A percentile compares a stretch with the other conserved stretches of the same genome.
Conservation (phyloP, 2,888 invertebrate genomes). For the Caenorhabditis uteleia region DNA sequence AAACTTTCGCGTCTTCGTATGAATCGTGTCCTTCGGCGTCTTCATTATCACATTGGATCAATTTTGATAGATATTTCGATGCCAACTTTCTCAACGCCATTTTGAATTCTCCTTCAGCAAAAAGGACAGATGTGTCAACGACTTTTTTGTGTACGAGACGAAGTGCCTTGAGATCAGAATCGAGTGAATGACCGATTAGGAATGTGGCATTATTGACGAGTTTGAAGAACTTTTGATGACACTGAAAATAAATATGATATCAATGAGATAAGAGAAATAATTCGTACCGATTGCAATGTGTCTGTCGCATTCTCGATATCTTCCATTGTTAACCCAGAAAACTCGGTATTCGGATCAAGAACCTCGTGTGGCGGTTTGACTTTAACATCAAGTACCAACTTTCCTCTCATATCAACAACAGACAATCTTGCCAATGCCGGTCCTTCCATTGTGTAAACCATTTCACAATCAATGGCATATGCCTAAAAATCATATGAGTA, state of each 20-base stretch:
- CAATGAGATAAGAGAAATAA: not conserved
- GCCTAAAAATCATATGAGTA: slow-evolving; percentile 70
- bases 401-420: slow-evolving; percentile 71
- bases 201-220: slow-evolving; percentile 89
- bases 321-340: slow-evolving; percentile 90
- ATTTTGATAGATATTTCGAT: slow-evolving; percentile 85
- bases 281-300: slow-evolving; percentile 67
- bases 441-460: slow-evolving; percentile 64
- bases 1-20: slow-evolving; percentile 91
- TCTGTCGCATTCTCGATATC: slow-evolving; percentile 82
- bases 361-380: slow-evolving; percentile 81
- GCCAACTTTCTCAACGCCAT: slow-evolving; percentile 85
- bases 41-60: slow-evolving; percentile 84
- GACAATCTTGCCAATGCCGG: slow-evolving; percentile 60
- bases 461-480: slow-evolving; percentile 92
- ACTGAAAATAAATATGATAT: slow-evolving; percentile 41
- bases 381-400: slow-evolving; percentile 84
- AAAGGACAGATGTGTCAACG: slow-evolving; percentile 91
- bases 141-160: slow-evolving; percentile 80
- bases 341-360: slow-evolving; percentile 88
- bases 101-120: slow-evolving; percentile 82
- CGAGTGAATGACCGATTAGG: slow-evolving; percentile 95
- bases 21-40: slow-evolving; percentile 84
- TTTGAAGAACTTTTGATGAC: slow-evolving; percentile 84
- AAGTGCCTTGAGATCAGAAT: slow-evolving; percentile 91